Percentiles rank a stretch among this genome's conserved stretches.
These are phyloP conservation scores for mouse (Mus musculus) DNA, from an alignment of 2,113 vertebrate species.

Conservation along the genomic window DNA sequence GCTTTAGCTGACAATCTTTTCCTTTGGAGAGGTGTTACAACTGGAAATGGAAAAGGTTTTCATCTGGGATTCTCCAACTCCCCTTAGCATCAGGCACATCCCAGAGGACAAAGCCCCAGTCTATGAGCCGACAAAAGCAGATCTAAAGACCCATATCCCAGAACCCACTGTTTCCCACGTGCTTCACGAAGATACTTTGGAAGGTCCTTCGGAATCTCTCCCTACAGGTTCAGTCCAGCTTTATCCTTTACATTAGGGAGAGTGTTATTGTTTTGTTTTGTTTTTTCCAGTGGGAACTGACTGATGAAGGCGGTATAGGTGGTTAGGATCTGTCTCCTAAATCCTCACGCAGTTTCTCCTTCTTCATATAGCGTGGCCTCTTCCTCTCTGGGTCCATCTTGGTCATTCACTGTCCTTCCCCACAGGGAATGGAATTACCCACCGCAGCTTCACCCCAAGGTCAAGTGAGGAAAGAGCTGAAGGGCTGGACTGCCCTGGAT, in stretches of 20 bases:
- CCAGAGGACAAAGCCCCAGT: background rate
- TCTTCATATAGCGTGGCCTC: background rate
- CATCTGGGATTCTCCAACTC: background rate
- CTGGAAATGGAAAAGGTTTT: background rate
- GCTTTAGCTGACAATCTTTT: background rate
- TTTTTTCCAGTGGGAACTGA: background rate
- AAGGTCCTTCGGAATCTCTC: background rate
- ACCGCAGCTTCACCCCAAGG: background rate
- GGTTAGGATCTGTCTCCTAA: background rate
- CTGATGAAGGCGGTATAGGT: background rate
- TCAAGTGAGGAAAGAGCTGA: slow-evolving; percentile 51
- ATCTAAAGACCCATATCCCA: background rate
- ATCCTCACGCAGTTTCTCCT: background rate
- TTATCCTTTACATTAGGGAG: background rate
- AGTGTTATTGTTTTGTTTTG: no score
- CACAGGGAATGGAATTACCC: slow-evolving; percentile 6
- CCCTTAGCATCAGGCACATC: background rate
- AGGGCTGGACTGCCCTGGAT: slow-evolving; percentile 35
- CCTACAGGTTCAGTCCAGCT: background rate
- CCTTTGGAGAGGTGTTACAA: background rate
- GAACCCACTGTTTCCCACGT: background rate
- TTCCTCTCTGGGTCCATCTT: background rate
- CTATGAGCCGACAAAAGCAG: background rate
- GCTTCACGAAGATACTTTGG: background rate
- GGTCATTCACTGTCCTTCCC: background rate